These are phyloP conservation scores for Archips xylosteana DNA, from an alignment of 2,888 invertebrate genomes.

Conservation along the genomic window DNA sequence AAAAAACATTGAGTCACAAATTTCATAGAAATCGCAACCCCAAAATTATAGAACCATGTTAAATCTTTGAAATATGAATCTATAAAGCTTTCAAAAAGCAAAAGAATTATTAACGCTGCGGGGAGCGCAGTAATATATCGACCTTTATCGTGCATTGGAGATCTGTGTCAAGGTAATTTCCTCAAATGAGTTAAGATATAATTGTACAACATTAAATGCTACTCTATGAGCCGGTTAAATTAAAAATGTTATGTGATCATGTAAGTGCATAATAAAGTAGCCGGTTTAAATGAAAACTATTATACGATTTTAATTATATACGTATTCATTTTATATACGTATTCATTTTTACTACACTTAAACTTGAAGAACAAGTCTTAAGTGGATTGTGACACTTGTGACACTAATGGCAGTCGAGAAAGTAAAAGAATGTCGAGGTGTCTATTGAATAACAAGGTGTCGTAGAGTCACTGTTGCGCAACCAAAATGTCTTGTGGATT, in stretches of 20 bases:
- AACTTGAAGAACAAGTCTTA: slow-evolving; percentile 57
- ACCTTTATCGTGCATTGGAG: slow-evolving; percentile 36
- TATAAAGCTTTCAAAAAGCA: slow-evolving; percentile 31
- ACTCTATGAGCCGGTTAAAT: slow-evolving; percentile 24
- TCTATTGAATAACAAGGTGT: slow-evolving; percentile 73
- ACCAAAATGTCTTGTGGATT: slow-evolving; percentile 59
- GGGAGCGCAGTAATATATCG: slow-evolving; percentile 33
- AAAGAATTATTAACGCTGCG: slow-evolving; percentile 36
- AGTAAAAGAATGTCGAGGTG: slow-evolving; percentile 67
- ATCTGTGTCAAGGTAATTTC: slow-evolving; percentile 45
- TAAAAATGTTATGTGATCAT: slow-evolving; percentile 5
- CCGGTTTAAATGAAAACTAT: slow-evolving; percentile 13
- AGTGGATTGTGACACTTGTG: slow-evolving; percentile 64
- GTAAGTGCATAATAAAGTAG: not conserved
- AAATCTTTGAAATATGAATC: slow-evolving; percentile 36
- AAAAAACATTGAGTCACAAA: slow-evolving; percentile 11
- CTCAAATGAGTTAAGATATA: slow-evolving; percentile 35
- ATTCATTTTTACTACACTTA: too few relatives aligned
- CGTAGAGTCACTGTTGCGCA: slow-evolving; percentile 68
- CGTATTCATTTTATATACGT: not conserved
- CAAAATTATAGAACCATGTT: slow-evolving; percentile 23
- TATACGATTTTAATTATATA: slow-evolving; percentile 7
- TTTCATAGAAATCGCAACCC: slow-evolving; percentile 28
- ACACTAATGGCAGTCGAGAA: slow-evolving; percentile 73
- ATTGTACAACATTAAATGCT: slow-evolving; percentile 28